Conservation (phyloP, 2,888 invertebrate genomes). For the Odontomyia ornata region DNA sequence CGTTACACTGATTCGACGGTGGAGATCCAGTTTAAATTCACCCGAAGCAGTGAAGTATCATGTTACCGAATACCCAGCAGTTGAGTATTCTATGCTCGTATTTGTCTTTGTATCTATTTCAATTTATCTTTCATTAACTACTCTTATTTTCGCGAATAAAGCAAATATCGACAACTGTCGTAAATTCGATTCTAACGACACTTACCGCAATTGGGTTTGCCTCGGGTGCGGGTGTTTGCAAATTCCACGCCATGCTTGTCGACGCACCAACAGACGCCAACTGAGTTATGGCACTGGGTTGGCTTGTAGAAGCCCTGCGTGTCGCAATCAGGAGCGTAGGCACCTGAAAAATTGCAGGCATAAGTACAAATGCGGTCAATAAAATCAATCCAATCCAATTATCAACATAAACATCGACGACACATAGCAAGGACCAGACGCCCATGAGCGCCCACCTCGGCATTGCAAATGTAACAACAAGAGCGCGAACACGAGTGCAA, state of each 20-base stretch:
- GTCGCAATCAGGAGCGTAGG: conserved; percentile 85
- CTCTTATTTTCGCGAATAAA: too few species aligned
- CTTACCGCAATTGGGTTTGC: conserved; percentile 82
- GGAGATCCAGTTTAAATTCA: too few species aligned
- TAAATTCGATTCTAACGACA: conserved; percentile 6
- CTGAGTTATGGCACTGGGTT: conserved; percentile 87
- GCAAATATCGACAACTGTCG: neutral
- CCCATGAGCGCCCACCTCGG: neutral
- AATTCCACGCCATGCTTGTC: conserved; percentile 91
- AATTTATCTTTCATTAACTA: too few species aligned
- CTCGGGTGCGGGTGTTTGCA: conserved; percentile 82
- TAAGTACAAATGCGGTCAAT: conserved; percentile 22
- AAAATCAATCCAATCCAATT: conserved; percentile 36
- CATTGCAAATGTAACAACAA: neutral
- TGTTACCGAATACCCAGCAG: too few species aligned
- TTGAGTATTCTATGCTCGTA: too few species aligned
- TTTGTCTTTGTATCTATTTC: too few species aligned
- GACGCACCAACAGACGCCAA: conserved; percentile 92
- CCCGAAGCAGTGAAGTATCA: too few species aligned
- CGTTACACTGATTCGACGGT: too few species aligned
- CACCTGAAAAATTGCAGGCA: conserved; percentile 65
- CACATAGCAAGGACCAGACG: conserved; percentile 12
- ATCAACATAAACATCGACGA: conserved; percentile 15
- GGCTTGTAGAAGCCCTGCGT: conserved; percentile 85
- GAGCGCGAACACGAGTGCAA: neutral